Evolutionary conservation across 1,140 invertebrate species (phyloP).

Genomic region (Drosophila parabipectinata): DNA sequence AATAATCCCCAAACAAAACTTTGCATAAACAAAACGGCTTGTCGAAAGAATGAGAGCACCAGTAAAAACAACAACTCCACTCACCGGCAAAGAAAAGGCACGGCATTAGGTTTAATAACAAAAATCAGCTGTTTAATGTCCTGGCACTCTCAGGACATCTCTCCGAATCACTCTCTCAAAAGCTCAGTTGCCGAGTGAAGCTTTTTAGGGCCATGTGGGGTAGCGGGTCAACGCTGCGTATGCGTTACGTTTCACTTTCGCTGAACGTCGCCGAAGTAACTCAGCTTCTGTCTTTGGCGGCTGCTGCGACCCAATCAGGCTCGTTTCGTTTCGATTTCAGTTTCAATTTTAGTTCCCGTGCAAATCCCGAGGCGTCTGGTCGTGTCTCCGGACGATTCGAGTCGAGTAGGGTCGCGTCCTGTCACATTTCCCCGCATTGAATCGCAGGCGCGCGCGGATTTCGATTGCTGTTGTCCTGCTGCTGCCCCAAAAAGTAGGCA

Average conservation of each 20-base stretch:
- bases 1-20: conserved; percentile 31
- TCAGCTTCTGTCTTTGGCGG: conserved; percentile 42
- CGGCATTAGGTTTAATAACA: conserved; percentile 55
- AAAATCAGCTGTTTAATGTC: conserved; percentile 70
- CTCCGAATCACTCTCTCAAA: conserved; percentile 39
- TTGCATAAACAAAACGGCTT: conserved; percentile 29
- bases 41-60: conserved; percentile 8
- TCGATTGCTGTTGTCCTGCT: conserved; percentile 29
- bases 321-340: conserved; percentile 60
- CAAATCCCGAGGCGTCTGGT: conserved; percentile 64
- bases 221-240: conserved; percentile 73
- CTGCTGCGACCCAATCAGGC: conserved; percentile 54
- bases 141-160: conserved; percentile 11
- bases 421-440: background rate
- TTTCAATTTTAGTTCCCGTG: conserved; percentile 78
- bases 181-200: conserved; percentile 44
- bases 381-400: conserved; percentile 31
- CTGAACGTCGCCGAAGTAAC: conserved; percentile 36
- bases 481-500: conserved; percentile 64
- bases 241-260: conserved; percentile 78
- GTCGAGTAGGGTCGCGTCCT: conserved; percentile 1
- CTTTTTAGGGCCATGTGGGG: conserved; percentile 33
- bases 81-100: conserved; percentile 48
- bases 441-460: conserved; percentile 51
- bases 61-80: conserved; percentile 13